phyloP scores from a whole-genome alignment of 2,113 vertebrate species.

The Turnix velox region DNA sequence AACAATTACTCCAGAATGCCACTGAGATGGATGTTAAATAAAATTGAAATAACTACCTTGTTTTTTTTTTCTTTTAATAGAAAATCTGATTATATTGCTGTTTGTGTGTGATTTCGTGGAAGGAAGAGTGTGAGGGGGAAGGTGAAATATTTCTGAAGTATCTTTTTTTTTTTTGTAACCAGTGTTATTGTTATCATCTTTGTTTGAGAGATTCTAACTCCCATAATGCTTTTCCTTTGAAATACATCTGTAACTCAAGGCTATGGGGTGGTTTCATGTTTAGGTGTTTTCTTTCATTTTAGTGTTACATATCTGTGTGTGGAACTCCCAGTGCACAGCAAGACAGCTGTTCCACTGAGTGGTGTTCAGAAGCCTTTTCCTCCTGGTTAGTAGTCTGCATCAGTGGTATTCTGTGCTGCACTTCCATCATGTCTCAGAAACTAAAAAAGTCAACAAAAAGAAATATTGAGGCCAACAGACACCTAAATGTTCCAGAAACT shows the following conservation, averaged over 20 bases:
- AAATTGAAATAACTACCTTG: background rate
- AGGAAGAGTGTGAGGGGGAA: background rate
- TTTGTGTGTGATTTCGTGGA: background rate
- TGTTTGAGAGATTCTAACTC: background rate
- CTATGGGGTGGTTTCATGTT: background rate
- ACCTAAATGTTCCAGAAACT: background rate
- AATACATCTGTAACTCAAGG: background rate
- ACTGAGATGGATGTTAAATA: background rate
- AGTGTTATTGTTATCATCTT: background rate
- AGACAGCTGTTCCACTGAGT: fast-evolving
- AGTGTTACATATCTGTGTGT: background rate
- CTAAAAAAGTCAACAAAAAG: background rate
- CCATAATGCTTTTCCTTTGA: background rate
- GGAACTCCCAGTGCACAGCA: background rate
- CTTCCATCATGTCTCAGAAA: background rate
- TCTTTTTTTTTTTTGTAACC: background rate
- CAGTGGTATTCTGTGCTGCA: background rate
- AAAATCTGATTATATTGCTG: background rate
- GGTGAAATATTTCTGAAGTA: background rate
- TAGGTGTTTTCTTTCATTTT: background rate
- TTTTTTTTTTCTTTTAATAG: too few species aligned
- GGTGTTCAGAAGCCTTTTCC: background rate
- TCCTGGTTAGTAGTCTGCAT: background rate
- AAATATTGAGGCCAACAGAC: background rate
- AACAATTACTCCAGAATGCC: background rate